Evolutionary conservation across 2,888 invertebrate species (phyloP), one percentile per base, ranked within the genome.

Genomic region (Aplocera efformata): DNA sequence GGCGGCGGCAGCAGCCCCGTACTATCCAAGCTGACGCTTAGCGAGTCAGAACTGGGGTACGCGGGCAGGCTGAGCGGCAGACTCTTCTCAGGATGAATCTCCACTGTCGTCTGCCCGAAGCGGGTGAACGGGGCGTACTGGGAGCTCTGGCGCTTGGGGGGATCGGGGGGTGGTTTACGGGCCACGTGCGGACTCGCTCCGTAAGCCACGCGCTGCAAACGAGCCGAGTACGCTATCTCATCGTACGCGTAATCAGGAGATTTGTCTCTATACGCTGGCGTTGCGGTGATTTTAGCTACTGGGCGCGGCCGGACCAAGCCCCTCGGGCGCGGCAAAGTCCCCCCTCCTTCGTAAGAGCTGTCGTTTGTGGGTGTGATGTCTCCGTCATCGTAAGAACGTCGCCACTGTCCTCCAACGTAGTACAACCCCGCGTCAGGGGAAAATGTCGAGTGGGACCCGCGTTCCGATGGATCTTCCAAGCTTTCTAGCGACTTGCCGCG

Each of bases 331-430:
- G 97, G 96, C 47, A 97, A 77, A 0, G 97, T 97, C 5, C 96
- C 96, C 1, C 95, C 94, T 0, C 95, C 95, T 58, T 94, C 94
- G 58, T 88, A 86, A 0, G 78, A 73, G 45, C 74, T 71, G 52
- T 96, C 96, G 69, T 96, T 96, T 30, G 96, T 96, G 7, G 86
- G 86, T 21, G 96, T 96, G 51, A 96, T 94, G 75, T 97, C 96
- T 9, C 96, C 96, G 69, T 96, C 96, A 73, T 96, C 96, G 72
- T 94, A 95, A 48, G 94, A 93, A 59, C 95, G 90, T 63, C 93
- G 90, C 94, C 93, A 94, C 50, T 91, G 89, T 0, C 88, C 86
- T 28, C 89, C 89, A 48, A 90, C 91, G 49, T 91, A 90, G 72
- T 90, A 91, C 28, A 90, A 73, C 1, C 79, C 89, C 33, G 90